Evolutionary conservation across 2,113 vertebrate species (phyloP), one percentile per base, ranked within the genome.

Genomic region (Ophiodon elongatus): DNA sequence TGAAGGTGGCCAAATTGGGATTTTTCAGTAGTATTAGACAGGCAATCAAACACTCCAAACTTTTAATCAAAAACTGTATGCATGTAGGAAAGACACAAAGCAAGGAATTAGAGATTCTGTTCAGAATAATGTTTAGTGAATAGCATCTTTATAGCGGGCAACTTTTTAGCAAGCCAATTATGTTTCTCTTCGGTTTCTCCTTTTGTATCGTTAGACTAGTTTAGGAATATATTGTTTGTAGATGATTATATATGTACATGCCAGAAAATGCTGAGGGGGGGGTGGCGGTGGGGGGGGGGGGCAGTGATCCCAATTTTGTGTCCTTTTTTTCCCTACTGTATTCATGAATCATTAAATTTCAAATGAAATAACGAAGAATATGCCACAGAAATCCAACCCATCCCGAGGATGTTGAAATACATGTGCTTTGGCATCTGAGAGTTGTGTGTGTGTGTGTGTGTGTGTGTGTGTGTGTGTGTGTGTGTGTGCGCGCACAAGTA

Each of bases 401-500:
- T 37, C 2, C 9, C 13, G 21, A 31, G 33, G 35, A 21, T 60
- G 8, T 13, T 47, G 41, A 47, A 62, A 70, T 52, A 31, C 14
- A 43, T 68, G 54, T 72, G 47, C 75, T 74, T 25, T 70, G 41
- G 37, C 41, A 67, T 67, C 60, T 56, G 17, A 63, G 50, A 73
- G 45, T 50, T 56, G 43, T 70, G 63, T 85, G 72, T 72, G 79
- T 85, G 35, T 59, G 47, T 71, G 64, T 59, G 47, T 71, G 64
- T 59, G 47, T 71, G 64, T 54, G 47, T 71, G 64, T 59, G 47
- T 71, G 64, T 59, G 47, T 71, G 64, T 59, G 47, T 71, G 64
- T 59, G 39, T 71, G 64, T 83, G 68, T 69, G 79, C 35, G 73
- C 47, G 62, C 74, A 76, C 37, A 65, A 78, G 64, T 75, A 70